phyloP scores from a whole-genome alignment of 2,888 invertebrate genomes.

The Protodeltote pygarga region DNA sequence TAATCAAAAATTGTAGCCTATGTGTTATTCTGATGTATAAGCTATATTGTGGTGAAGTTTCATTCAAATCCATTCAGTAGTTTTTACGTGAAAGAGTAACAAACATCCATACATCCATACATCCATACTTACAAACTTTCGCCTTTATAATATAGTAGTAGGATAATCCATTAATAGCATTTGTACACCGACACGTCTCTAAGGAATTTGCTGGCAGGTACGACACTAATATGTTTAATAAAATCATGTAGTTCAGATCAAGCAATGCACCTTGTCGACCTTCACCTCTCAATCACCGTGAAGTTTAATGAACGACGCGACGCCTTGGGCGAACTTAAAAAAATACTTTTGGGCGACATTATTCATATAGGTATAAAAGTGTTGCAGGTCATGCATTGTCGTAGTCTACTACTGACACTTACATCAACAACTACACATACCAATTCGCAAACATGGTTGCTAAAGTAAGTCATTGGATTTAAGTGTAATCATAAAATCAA shows the following conservation, averaged over 20 bases:
- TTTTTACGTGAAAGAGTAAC: too few relatives aligned
- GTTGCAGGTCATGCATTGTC: conserved; percentile 52
- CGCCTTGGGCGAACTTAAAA: conserved; percentile 12
- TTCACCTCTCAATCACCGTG: conserved; percentile 40
- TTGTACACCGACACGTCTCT: background rate
- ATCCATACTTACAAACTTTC: too few relatives aligned
- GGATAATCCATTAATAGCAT: conserved; percentile 4
- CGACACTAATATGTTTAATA: conserved; percentile 5
- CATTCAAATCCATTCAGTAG: too few relatives aligned
- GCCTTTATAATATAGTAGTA: too few relatives aligned
- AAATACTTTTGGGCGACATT: too few relatives aligned
- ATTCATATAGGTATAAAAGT: conserved; percentile 71
- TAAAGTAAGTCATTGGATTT: conserved; percentile 74
- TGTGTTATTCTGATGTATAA: too few relatives aligned
- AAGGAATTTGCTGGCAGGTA: conserved; percentile 10
- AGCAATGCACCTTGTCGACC: conserved; percentile 22
- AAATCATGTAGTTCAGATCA: conserved; percentile 5
- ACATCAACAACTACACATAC: conserved; percentile 66
- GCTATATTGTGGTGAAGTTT: too few relatives aligned
- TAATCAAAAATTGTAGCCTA: too few relatives aligned
- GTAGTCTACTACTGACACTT: conserved; percentile 66
- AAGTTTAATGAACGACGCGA: background rate
- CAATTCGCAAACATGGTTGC: conserved; percentile 67
- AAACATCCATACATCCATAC: too few relatives aligned
- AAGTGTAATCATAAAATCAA: too few relatives aligned